phyloP scores from a whole-genome alignment of 2,113 vertebrate genomes.

The Tauraco erythrolophus region DNA sequence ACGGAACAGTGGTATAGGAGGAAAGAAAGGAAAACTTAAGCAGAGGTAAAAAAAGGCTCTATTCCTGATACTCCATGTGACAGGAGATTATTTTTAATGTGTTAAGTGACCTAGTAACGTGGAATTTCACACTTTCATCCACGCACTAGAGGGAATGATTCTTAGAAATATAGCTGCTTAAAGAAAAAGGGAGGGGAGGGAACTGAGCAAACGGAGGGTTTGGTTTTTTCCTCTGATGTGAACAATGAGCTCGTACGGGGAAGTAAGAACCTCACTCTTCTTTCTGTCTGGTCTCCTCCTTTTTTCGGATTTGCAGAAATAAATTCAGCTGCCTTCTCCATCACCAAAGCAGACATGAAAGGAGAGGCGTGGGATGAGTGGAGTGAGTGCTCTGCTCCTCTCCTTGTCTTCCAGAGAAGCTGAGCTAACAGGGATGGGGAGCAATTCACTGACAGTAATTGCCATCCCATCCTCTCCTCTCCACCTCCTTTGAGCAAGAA shows the following conservation, averaged over 20 bases:
- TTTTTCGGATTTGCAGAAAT: neutral
- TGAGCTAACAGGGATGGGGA: neutral
- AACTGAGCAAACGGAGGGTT: neutral
- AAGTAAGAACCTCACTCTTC: neutral
- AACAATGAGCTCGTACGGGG: neutral
- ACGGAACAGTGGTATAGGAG: neutral
- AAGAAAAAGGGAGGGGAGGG: neutral
- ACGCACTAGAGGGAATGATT: neutral
- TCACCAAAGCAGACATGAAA: neutral
- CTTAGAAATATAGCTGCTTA: constrained; percentile 23
- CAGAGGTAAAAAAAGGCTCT: neutral
- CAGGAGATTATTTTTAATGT: constrained; percentile 43
- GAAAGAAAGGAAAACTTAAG: neutral
- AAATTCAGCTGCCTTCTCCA: neutral
- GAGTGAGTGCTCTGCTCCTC: neutral
- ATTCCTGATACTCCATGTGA: neutral
- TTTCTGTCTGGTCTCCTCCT: neutral
- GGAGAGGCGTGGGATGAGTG: neutral
- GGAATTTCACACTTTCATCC: constrained; percentile 38
- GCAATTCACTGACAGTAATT: neutral
- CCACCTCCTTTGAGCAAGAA: neutral
- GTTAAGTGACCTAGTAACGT: constrained; percentile 27
- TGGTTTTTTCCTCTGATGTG: neutral
- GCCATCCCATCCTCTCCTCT: neutral
- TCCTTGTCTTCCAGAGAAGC: neutral